Evolutionary conservation across 2,888 invertebrate genomes (phyloP), one percentile per base, ranked within the genome.

Genomic region (Leptura quadrifasciata): DNA sequence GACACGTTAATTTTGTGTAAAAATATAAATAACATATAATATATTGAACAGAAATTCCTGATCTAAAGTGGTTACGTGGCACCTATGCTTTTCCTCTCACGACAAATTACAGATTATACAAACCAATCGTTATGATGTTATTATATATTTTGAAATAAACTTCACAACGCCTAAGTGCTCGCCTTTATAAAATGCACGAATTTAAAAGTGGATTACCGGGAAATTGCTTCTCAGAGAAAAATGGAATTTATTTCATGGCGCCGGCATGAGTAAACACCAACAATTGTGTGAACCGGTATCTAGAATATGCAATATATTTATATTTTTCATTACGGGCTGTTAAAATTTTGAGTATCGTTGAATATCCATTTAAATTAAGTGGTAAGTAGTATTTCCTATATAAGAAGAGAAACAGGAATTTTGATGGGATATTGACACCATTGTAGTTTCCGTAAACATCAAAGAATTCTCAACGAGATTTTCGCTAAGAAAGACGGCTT

Each of bases 71-170:
- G 1, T 47, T 15, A n/a, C 5, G 47, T 15, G 10, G 10, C n/a
- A n/a, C n/a, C 47, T 3, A 1, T n/a, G 47, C n/a, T 47, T 47
- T 47, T 5, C 47, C 47, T n/a, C n/a, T n/a, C 15, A n/a, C 47
- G 47, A 47, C 47, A n/a, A n/a, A 47, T 6, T 47, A 2, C 47
- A 47, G 17, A n/a, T 47, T 47, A 47, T n/a, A 47, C 15, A 47
- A 47, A 47, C n/a, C 47, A 47, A 47, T 47, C 47, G n/a, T 47
- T 47, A 47, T 47, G 47, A 47, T 47, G n/a, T n/a, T 47, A 47
- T 47, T n/a, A 15, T 39, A 39, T 47, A n/a, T 31, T n/a, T 47
- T 47, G 1, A 47, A 47, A 47, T 47, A 47, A 47, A 47, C n/a
- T n/a, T 47, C n/a, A 15, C 47, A 5, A 47, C 47, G 17, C n/a